Evolutionary conservation across 1,140 invertebrate species (phyloP).

Genomic region (Lordiphosa collinella): DNA sequence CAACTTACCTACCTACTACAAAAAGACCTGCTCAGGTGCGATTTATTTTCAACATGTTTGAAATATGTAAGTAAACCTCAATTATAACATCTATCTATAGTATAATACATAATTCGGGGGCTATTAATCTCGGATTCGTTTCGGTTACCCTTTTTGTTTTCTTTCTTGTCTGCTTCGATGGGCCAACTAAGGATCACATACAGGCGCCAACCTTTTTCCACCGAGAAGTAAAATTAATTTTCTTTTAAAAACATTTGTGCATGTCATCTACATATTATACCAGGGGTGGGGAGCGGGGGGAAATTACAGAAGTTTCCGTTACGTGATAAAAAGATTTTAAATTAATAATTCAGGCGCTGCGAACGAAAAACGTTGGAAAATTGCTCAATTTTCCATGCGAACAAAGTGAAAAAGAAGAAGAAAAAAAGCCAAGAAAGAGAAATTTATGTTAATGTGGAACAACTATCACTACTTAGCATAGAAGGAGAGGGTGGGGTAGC

Average conservation of each 20-base stretch:
- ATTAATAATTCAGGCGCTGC: slow-evolving; percentile 50
- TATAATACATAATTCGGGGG: slow-evolving; percentile 15
- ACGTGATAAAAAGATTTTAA: slow-evolving; percentile 55
- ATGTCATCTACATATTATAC: slow-evolving; percentile 56
- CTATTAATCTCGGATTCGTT: slow-evolving; percentile 13
- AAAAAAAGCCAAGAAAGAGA: slow-evolving; percentile 47
- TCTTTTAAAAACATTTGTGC: slow-evolving; percentile 5
- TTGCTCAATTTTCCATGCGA: slow-evolving; percentile 74
- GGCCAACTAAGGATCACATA: neutral
- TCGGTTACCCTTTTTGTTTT: slow-evolving; percentile 25
- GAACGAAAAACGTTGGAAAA: slow-evolving; percentile 63
- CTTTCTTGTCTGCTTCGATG: slow-evolving; percentile 19
- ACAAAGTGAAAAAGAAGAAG: slow-evolving; percentile 29
- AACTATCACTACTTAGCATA: slow-evolving; percentile 68
- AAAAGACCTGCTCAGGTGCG: too few relatives aligned
- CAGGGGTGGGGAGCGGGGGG: slow-evolving; percentile 6
- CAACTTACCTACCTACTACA: too few relatives aligned
- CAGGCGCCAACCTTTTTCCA: too few relatives aligned
- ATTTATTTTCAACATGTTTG: neutral
- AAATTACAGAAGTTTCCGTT: slow-evolving; percentile 40
- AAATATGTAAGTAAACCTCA: slow-evolving; percentile 6
- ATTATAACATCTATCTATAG: slow-evolving; percentile 24
- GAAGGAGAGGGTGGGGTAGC: neutral
- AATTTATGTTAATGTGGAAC: slow-evolving; percentile 70
- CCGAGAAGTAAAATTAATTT: too few relatives aligned